Conservation (phyloP, 2,888 invertebrate species). For the Epirrhoe alternata region DNA sequence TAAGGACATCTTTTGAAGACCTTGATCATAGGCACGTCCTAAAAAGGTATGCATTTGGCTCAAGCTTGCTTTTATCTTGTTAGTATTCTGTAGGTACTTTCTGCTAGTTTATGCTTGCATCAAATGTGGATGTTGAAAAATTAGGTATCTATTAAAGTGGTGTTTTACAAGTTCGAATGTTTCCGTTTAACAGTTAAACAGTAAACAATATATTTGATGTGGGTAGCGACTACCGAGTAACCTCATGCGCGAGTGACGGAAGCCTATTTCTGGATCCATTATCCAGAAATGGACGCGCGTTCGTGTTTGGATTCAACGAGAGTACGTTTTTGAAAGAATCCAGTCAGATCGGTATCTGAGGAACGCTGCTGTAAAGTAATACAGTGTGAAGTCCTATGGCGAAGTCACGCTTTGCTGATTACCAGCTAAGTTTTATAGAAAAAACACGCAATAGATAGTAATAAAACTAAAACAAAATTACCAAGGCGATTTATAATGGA, state of each 20-base stretch:
- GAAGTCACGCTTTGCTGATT: conserved; percentile 26
- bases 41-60: neutral
- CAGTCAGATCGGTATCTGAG: conserved; percentile 45
- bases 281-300: conserved; percentile 77
- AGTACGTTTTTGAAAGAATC: conserved; percentile 56
- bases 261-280: conserved; percentile 77
- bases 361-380: conserved; percentile 19
- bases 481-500: neutral
- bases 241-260: conserved; percentile 70
- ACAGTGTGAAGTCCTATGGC: conserved; percentile 6
- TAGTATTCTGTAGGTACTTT: neutral
- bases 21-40: neutral
- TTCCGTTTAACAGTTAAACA: conserved; percentile 40
- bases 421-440: conserved; percentile 7
- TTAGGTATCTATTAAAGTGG: neutral
- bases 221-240: conserved; percentile 50
- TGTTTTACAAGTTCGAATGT: conserved; percentile 15
- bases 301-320: conserved; percentile 75
- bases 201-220: conserved; percentile 43
- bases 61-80: neutral
- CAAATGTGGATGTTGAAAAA: conserved; percentile 3
- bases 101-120: neutral
- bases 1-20: neutral
- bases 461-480: conserved; percentile 1
- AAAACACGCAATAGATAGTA: neutral